Conservation (phyloP, 2,888 invertebrate species). For the Zelleria hepariella region DNA sequence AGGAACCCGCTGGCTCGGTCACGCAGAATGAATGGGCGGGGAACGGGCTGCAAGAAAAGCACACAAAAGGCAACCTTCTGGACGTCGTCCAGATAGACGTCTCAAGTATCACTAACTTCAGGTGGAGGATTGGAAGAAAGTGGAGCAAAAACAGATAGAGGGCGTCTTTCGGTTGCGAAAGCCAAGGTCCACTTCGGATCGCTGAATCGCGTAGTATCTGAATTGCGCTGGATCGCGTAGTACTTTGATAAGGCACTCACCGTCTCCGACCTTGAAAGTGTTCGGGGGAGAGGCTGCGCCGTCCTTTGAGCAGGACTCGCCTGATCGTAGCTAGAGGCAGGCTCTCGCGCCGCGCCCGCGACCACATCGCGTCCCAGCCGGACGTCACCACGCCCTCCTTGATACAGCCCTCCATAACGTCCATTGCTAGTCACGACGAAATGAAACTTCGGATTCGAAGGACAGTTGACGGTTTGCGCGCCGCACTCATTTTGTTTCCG, state of each 20-base stretch:
- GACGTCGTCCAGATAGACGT: too few species aligned
- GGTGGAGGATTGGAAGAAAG: too few species aligned
- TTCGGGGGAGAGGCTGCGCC: slow-evolving; percentile 39
- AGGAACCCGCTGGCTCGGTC: too few species aligned
- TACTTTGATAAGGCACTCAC: slow-evolving; percentile 25
- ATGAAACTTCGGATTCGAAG: slow-evolving; percentile 11
- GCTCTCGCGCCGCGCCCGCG: slow-evolving; percentile 42
- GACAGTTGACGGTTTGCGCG: background rate
- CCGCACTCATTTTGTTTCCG: background rate
- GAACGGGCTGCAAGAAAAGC: too few species aligned
- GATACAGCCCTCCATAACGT: background rate
- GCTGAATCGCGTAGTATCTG: too few species aligned
- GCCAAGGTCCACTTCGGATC: background rate
- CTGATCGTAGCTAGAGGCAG: slow-evolving; percentile 47
- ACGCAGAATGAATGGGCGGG: too few species aligned
- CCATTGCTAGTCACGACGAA: slow-evolving; percentile 5
- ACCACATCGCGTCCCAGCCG: slow-evolving; percentile 15
- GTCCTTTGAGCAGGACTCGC: slow-evolving; percentile 43
- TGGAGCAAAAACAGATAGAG: background rate
- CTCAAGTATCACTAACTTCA: too few species aligned
- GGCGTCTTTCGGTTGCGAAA: background rate
- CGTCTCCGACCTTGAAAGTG: slow-evolving; percentile 39
- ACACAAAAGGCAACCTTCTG: too few species aligned
- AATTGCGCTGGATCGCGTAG: too few species aligned
- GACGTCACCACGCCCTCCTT: background rate